These are phyloP conservation scores for Amphipoea lucens DNA, from an alignment of 2,888 invertebrate genomes.

Conservation along the genomic window DNA sequence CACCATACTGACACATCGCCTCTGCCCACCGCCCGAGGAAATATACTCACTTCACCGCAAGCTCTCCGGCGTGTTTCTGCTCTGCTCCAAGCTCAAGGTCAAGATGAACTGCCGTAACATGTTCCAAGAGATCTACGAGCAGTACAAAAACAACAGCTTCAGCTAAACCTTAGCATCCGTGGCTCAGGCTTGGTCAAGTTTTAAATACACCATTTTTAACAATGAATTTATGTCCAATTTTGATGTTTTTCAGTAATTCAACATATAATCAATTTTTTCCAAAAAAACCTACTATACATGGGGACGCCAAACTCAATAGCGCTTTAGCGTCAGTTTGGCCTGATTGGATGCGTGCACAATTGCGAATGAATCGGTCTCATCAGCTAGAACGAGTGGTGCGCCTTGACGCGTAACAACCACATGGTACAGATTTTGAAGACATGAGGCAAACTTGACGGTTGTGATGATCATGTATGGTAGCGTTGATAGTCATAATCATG, in stretches of 20 bases:
- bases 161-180: slow-evolving; percentile 46
- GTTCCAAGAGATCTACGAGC: slow-evolving; percentile 94
- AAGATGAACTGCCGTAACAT: slow-evolving; percentile 95
- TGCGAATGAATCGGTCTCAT: neutral
- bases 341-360: neutral
- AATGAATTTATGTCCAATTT: slow-evolving; percentile 33
- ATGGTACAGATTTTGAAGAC: neutral
- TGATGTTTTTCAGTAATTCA: slow-evolving; percentile 29
- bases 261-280: slow-evolving; percentile 8
- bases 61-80: slow-evolving; percentile 97
- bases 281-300: slow-evolving; percentile 12
- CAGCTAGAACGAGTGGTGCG: neutral
- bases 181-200: slow-evolving; percentile 51
- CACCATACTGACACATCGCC: slow-evolving; percentile 97
- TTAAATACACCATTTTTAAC: slow-evolving; percentile 33
- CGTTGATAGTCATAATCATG: slow-evolving; percentile 8
- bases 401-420: no score
- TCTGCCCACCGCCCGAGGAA: slow-evolving; percentile 99
- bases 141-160: slow-evolving; percentile 87
- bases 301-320: neutral
- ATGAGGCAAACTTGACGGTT: neutral
- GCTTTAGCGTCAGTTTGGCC: neutral
- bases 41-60: slow-evolving; percentile 99
- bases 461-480: neutral
- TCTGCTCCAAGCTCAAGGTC: slow-evolving; percentile 96